These are phyloP conservation scores for Cavia porcellus DNA, from an alignment of 2,113 vertebrate genomes.

Conservation along the genomic window DNA sequence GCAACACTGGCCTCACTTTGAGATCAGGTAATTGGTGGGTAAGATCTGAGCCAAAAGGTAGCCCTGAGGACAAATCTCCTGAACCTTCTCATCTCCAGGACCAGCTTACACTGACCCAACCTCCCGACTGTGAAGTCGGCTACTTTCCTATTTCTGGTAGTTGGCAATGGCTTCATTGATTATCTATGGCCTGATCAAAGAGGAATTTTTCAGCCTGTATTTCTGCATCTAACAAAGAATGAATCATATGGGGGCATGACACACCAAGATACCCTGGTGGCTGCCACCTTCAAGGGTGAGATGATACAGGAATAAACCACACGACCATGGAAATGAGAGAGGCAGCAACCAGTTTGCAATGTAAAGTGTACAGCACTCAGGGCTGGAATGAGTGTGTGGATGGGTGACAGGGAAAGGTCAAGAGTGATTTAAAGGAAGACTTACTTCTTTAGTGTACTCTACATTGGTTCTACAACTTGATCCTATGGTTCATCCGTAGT, in stretches of 20 bases:
- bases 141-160: background rate
- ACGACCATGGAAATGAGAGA: too few species aligned
- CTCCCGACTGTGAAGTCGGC: too few species aligned
- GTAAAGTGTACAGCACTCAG: background rate
- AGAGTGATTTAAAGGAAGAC: background rate
- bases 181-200: background rate
- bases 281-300: background rate
- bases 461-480: rapidly evolving
- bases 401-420: background rate
- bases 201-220: background rate
- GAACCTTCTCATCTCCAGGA: too few species aligned
- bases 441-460: background rate
- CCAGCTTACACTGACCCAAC: background rate
- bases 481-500: background rate
- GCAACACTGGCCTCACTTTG: background rate
- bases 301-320: background rate
- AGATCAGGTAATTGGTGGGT: background rate
- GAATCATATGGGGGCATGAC: background rate
- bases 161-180: background rate
- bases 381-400: background rate
- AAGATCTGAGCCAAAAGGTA: background rate
- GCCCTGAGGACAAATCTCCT: background rate
- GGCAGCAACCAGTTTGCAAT: background rate
- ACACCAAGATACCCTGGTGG: background rate
- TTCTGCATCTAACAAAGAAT: background rate